These are phyloP conservation scores for Plestiodon gilberti DNA, from an alignment of 2,113 vertebrate species.

Conservation along the genomic window DNA sequence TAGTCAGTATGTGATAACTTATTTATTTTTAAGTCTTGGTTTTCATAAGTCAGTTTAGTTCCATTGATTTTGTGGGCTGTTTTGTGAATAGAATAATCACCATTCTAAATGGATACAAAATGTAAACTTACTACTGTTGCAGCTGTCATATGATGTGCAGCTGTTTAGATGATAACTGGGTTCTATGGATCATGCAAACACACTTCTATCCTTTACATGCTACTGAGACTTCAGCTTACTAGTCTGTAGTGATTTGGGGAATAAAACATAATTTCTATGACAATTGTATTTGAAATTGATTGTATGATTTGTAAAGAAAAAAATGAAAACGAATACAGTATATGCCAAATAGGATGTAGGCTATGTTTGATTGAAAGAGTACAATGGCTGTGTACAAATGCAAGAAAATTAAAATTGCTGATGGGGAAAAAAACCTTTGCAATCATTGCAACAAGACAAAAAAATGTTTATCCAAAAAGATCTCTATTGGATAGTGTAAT, in stretches of 20 bases:
- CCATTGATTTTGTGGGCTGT: background rate
- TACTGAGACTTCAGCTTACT: background rate
- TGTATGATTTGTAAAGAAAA: background rate
- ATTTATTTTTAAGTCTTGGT: background rate
- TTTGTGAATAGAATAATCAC: background rate
- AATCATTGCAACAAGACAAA: accelerated
- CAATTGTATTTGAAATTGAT: no score
- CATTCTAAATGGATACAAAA: background rate
- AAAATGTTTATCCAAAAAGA: background rate
- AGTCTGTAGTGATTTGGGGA: background rate
- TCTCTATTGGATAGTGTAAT: accelerated
- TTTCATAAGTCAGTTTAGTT: background rate
- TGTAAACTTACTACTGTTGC: background rate
- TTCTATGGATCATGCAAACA: accelerated
- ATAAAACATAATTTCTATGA: background rate
- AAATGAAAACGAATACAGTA: background rate
- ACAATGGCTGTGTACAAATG: background rate
- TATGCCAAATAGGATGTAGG: background rate
- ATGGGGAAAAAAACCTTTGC: background rate
- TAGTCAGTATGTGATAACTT: background rate
- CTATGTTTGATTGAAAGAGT: background rate
- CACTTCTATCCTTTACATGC: background rate
- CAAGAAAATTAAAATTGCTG: background rate
- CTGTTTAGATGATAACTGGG: background rate
- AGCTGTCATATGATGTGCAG: conserved; percentile 11